Evolutionary conservation across 2,888 invertebrate genomes (phyloP), one percentile per base, ranked within the genome.

Genomic region (Drosophila hamatofila): DNA sequence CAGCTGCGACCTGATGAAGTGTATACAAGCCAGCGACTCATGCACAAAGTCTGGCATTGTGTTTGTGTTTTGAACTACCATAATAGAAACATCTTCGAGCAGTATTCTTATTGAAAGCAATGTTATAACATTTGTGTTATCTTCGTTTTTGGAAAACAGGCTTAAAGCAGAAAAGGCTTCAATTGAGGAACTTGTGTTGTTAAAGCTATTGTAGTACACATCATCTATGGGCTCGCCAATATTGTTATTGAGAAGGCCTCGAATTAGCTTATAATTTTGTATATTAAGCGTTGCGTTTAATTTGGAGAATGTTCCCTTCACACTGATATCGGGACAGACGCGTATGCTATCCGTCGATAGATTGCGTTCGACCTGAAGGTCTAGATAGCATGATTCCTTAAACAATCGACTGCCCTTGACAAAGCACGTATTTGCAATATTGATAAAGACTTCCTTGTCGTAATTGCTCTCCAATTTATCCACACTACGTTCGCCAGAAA

Each of bases 1-100:
- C 49, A 99, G 94, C 21, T 96, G 95, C 0, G 98, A 98, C 92
- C 96, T 97, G 78, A 98, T 97, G 92, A 99, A 98, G 93, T 98
- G 97, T 71, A 98, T 95, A 85, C 96, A 96, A 2, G 98, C 97
- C 52, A 99, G 93, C 8, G 96, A 94, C 46, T 90, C 87, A 4
- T 77, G 39, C 2, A 62, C 67, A 44, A 77, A 74, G 39, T 86
- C 77, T 14, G 46, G 66, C 48, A 39, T 49, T 11, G 42, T 65
- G 39, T 46, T 81, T 5, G 85, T 71, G 12, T 87, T 80, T 7
- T 90, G 75, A 14, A 88, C 87, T 37, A 92, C 71, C 11, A 90
- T 95, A 63, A 98, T 94, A 0, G 96, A 96, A 18, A 99, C 98
- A 93, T 98, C 97, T 69, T 96, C 95, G 46, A 98, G 94, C 86